phyloP scores from a whole-genome alignment of 2,797 vertebrate genomes.

The Sylvia borin region DNA sequence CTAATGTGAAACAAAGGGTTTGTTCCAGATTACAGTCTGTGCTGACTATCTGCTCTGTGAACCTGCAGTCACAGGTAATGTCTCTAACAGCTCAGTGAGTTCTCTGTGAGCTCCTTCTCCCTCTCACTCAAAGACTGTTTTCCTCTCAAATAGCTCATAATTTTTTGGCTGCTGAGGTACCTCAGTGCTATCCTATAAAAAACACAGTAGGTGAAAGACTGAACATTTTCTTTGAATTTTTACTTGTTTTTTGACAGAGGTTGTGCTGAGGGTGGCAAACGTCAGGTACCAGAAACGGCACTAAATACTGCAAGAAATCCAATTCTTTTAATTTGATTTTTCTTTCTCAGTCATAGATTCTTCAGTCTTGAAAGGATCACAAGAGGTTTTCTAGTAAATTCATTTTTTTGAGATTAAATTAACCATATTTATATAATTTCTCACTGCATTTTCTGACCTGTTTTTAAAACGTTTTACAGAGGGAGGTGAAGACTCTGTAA shows the following conservation, averaged over 20 bases:
- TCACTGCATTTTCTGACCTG: neutral
- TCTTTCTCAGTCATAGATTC: neutral
- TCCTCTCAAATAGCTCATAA: neutral
- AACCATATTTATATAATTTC: neutral
- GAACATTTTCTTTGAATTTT: neutral
- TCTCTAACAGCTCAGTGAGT: neutral
- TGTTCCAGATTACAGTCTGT: neutral
- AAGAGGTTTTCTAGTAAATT: neutral
- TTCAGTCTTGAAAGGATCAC: neutral
- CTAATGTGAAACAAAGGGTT: slow-evolving; percentile 29
- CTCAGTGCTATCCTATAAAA: neutral
- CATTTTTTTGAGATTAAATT: neutral
- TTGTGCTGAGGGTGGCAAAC: neutral
- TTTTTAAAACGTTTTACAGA: neutral
- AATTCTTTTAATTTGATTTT: neutral
- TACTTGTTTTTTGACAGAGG: neutral
- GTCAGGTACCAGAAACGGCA: neutral
- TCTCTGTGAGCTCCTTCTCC: neutral
- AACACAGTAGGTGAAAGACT: neutral
- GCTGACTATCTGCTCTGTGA: neutral
- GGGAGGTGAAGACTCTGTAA: neutral
- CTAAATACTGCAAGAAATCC: neutral
- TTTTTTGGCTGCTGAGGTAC: neutral
- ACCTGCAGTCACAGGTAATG: neutral
- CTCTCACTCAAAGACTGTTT: neutral